Percentiles rank a stretch among this genome's conserved stretches.
Evolutionary conservation across 2,797 vertebrate genomes (phyloP).

Genomic region (Mus spretus): DNA sequence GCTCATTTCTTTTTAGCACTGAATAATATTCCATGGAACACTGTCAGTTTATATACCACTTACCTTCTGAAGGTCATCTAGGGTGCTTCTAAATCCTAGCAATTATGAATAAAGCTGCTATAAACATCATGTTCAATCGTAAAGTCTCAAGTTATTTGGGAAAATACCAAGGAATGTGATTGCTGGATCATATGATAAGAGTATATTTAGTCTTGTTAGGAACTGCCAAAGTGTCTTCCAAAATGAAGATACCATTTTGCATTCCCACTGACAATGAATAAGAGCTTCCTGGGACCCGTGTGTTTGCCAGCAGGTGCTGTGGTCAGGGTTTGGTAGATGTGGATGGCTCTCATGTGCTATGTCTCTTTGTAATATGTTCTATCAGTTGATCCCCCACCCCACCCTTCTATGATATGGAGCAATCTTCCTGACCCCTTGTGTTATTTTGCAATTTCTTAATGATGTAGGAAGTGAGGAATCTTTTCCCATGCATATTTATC

Average conservation of each 20-base stretch:
- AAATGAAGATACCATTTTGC: conserved; percentile 38
- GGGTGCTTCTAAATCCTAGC: background rate
- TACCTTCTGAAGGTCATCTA: conserved; percentile 40
- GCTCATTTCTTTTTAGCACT: conserved; percentile 38
- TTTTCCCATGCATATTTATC: conserved; percentile 10
- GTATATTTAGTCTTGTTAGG: conserved; percentile 52
- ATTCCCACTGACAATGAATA: background rate
- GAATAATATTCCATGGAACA: conserved; percentile 40
- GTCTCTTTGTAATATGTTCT: background rate
- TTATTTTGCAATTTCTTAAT: conserved; percentile 15
- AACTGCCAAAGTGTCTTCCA: conserved; percentile 37
- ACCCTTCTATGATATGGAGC: background rate
- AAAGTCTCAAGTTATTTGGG: conserved; percentile 39
- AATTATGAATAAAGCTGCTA: conserved; percentile 43
- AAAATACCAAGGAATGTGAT: conserved; percentile 42
- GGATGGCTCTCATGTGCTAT: background rate
- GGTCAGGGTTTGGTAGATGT: background rate
- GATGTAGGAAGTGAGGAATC: background rate
- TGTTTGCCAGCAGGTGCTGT: background rate
- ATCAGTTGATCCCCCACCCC: too few species aligned
- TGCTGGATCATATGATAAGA: conserved; percentile 40
- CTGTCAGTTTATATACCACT: conserved; percentile 33
- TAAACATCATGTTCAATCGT: conserved; percentile 18
- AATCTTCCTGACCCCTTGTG: background rate
- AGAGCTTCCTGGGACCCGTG: background rate